Evolutionary conservation across 2,888 invertebrate genomes (phyloP), one percentile per base, ranked within the genome.

Genomic region (Parapristionchus giblindavisi): DNA sequence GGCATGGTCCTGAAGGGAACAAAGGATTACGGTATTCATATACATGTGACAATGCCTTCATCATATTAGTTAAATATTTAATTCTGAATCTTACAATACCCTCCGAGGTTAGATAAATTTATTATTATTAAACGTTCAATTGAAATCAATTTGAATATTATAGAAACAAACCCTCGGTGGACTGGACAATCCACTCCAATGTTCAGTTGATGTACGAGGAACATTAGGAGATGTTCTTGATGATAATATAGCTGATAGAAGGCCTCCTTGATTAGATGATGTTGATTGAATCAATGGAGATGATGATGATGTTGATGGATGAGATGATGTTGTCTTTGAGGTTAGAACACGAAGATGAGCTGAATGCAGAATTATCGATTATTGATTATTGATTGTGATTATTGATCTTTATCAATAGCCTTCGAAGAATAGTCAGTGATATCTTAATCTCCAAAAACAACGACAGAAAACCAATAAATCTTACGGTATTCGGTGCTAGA

Each of bases 151-250:
- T n/a, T n/a, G n/a, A n/a, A n/a, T n/a, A n/a, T n/a, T n/a, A n/a
- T n/a, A n/a, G n/a, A n/a, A n/a, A 60, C 63, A 43, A 61, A 73
- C 77, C 61, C 80, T 74, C 24, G 83, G 83, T 6, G 83, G 83
- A 8, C 77, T 77, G 27, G 74, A 75, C 8, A 86, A 79, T 29
- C 86, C 84, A 32, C 80, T 81, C 32, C 83, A 81, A 51, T 81
- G 80, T 76, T 87, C 87, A 4, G 87, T 87, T 32, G 85, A 73
- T 54, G 84, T 85, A 48, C 85, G 84, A 21, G 85, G 85, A 11
- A 87, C 86, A 8, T 84, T 78, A 0, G 87, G 87, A 32, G 86
- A 86, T 1, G 81, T 78, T 61, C 84, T 76, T 11, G 63, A 34
- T 2, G 63, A 63, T 36, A 74, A 65, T 27, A 74, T 61, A 54